These are phyloP conservation scores for Chelonus formosanus DNA, from an alignment of 2,888 invertebrate species.

Conservation along the genomic window DNA sequence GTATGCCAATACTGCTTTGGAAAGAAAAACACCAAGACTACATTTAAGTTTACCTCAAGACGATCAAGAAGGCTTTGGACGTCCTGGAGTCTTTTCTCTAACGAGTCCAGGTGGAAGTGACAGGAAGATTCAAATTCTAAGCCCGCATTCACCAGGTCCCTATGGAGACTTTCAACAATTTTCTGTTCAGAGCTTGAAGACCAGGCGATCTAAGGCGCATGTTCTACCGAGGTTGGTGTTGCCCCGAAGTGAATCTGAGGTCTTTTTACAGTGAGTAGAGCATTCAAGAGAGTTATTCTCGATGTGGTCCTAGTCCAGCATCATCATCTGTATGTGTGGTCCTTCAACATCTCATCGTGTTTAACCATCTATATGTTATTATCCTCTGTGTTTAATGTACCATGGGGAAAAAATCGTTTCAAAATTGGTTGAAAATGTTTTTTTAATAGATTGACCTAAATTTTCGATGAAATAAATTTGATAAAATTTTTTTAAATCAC, in stretches of 20 bases:
- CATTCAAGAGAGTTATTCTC: conserved; percentile 5
- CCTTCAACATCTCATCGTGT: not conserved
- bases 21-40: conserved; percentile 70
- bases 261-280: conserved; percentile 71
- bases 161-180: conserved; percentile 72
- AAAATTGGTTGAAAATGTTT: too few species aligned
- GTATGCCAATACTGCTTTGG: conserved; percentile 71
- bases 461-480: too few species aligned
- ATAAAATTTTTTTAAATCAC: too few species aligned
- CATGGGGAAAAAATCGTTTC: too few species aligned
- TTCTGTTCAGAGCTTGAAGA: conserved; percentile 68
- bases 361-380: too few species aligned
- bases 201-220: conserved; percentile 77
- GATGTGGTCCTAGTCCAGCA: not conserved
- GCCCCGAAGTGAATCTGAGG: conserved; percentile 79
- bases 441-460: too few species aligned
- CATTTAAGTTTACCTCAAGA: conserved; percentile 75
- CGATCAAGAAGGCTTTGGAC: conserved; percentile 47
- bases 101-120: conserved; percentile 68
- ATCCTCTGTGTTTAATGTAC: too few species aligned
- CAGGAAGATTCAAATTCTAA: conserved; percentile 78
- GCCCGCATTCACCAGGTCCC: conserved; percentile 81
- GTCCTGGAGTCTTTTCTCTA: conserved; percentile 69
- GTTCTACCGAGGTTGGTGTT: conserved; percentile 79
- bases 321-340: not conserved